Evolutionary conservation across 2,797 vertebrate genomes (phyloP), one percentile per base, ranked within the genome.

Genomic region (Acanthornis magna): DNA sequence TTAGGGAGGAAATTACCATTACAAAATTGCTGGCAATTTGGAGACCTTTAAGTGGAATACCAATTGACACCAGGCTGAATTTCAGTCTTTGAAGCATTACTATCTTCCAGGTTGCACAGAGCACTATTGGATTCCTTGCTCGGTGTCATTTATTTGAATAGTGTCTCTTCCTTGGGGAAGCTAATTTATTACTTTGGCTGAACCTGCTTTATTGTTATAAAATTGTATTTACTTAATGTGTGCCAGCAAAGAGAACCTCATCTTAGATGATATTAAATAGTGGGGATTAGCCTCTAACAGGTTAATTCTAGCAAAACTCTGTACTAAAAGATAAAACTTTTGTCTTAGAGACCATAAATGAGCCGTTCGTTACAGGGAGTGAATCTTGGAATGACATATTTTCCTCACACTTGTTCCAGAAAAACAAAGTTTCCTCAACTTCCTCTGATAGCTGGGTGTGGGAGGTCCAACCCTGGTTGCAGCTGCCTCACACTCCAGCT

Each of bases 161-260:
- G 4, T 58, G 14, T 55, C n/a, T 84, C 25, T 80, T 91, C 48
- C 68, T 88, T 88, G 29, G 18, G 51, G 62, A 93, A 88, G 14
- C 1, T 75, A 18, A 61, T 95, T 86, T 94, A 74, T 89, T 91
- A 65, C 48, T 78, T 84, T 71, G 36, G 55, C 32, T 71, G 75
- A 92, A 91, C 19, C 48, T 74, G 47, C 6, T 66, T 83, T 92
- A 85, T 67, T 75, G 21, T 76, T 93, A 79, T 60, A 88, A 84
- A 95, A 90, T 81, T 91, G 10, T 90, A 54, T 91, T 91, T 79
- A 88, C 47, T 92, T 93, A 92, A 77, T 71, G 57, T 67, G 48
- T 73, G 66, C 10, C 75, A 67, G 38, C 21, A 76, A 86, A 91
- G 81, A 88, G 30, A 57, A 60, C 11, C 13, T 63, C 27, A 30